Evolutionary conservation across 2,888 invertebrate genomes (phyloP).

Genomic region (Adineta ricciae): DNA sequence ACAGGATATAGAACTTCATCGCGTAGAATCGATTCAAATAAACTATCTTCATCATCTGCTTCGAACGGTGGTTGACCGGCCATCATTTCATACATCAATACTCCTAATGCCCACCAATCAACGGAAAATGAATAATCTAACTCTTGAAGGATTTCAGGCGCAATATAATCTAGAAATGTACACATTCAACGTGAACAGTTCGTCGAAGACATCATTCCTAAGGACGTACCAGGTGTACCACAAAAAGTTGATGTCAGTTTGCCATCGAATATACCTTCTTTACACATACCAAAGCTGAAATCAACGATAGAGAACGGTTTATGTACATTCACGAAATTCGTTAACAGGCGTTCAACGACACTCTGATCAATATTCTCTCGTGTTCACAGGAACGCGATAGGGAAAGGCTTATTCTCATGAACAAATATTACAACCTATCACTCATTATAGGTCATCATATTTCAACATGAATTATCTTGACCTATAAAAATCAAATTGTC

Average conservation of each 20-base stretch:
- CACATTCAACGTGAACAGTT: not conserved
- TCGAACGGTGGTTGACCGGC: slow-evolving; percentile 98
- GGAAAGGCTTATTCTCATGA: too few species aligned
- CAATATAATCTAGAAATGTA: slow-evolving; percentile 80
- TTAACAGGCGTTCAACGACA: too few species aligned
- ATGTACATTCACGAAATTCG: too few species aligned
- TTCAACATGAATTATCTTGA: not conserved
- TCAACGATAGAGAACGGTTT: too few species aligned
- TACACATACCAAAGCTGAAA: slow-evolving; percentile 75
- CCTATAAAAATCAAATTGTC: not conserved
- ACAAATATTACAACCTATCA: not conserved
- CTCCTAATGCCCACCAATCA: slow-evolving; percentile 83
- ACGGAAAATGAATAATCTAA: slow-evolving; percentile 61
- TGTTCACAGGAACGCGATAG: too few species aligned
- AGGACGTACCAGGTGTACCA: slow-evolving; percentile 65
- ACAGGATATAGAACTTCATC: slow-evolving; percentile 97
- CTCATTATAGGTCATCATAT: not conserved
- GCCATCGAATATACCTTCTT: slow-evolving; percentile 77
- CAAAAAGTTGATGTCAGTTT: slow-evolving; percentile 89
- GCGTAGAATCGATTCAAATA: slow-evolving; percentile 93
- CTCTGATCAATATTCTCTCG: too few species aligned
- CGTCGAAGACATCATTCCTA: not conserved
- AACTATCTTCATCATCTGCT: slow-evolving; percentile 97
- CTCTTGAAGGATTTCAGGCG: slow-evolving; percentile 82
- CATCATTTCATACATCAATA: slow-evolving; percentile 98